Conservation (phyloP, 2,888 invertebrate genomes). For the Chloroclysta siterata region DNA sequence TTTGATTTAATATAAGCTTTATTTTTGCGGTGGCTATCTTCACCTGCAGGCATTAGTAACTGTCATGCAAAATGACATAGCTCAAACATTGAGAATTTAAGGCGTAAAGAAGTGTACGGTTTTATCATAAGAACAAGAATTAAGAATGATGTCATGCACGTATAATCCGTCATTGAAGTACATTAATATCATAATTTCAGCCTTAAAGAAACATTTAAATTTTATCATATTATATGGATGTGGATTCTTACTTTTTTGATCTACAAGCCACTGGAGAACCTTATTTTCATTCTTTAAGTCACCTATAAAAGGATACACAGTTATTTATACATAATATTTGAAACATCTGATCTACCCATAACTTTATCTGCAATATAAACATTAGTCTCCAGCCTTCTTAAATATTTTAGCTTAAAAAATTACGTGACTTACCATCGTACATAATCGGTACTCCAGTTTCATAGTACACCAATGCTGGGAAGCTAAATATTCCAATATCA, state of each 20-base stretch:
- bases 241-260: conserved; percentile 97
- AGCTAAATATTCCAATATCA: conserved; percentile 96
- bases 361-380: conserved; percentile 5
- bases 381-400: background rate
- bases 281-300: conserved; percentile 97
- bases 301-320: conserved; percentile 88
- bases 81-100: conserved; percentile 83
- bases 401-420: conserved; percentile 28
- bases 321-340: conserved; percentile 39
- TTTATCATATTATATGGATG: conserved; percentile 75
- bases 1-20: conserved; percentile 79
- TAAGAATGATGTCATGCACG: conserved; percentile 84
- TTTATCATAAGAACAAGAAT: conserved; percentile 47
- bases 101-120: conserved; percentile 68
- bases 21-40: conserved; percentile 81
- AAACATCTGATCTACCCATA: conserved; percentile 8
- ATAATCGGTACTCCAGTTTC: conserved; percentile 97
- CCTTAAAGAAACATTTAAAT: conserved; percentile 49
- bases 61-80: conserved; percentile 86
- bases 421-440: conserved; percentile 93
- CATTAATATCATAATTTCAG: conserved; percentile 50
- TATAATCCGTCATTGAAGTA: conserved; percentile 62
- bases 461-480: conserved; percentile 96
- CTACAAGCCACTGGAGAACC: conserved; percentile 97
- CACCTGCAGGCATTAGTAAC: conserved; percentile 86